Conservation (phyloP, 2,888 invertebrate species). For the Drosophila sordidula region DNA sequence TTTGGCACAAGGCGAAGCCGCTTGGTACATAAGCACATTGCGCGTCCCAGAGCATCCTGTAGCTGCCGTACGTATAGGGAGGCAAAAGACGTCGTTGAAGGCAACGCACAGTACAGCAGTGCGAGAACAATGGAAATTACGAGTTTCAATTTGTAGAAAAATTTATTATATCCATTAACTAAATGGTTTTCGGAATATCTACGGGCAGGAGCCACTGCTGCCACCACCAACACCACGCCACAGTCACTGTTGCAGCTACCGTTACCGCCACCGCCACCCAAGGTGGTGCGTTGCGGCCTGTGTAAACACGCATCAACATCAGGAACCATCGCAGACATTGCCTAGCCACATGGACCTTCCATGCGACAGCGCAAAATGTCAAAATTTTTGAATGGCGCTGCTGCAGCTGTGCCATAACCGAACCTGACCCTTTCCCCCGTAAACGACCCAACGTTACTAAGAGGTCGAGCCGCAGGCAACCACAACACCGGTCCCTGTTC, state of each 20-base stretch:
- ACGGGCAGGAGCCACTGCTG: conserved; percentile 31
- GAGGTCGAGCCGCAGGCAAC: conserved; percentile 55
- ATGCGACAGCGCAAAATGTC: conserved; percentile 73
- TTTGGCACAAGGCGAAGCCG: conserved; percentile 22
- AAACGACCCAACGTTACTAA: conserved; percentile 32
- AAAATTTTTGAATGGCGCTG: conserved; percentile 74
- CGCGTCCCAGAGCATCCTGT: conserved; percentile 13
- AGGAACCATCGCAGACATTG: conserved; percentile 52
- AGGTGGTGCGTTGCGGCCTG: conserved; percentile 56
- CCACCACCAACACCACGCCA: conserved; percentile 11
- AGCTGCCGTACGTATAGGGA: conserved; percentile 2
- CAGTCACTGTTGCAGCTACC: background rate
- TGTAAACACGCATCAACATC: conserved; percentile 65
- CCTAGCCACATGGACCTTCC: conserved; percentile 59
- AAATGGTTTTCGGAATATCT: conserved; percentile 83
- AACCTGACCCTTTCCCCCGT: conserved; percentile 17
- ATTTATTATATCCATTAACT: conserved; percentile 85
- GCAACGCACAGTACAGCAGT: conserved; percentile 50
- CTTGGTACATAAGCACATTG: conserved; percentile 8
- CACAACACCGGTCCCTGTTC: conserved; percentile 45
- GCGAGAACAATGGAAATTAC: conserved; percentile 83
- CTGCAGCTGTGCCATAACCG: conserved; percentile 67
- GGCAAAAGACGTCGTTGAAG: conserved; percentile 40
- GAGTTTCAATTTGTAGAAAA: conserved; percentile 85
- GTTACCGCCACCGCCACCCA: conserved; percentile 18